Evolutionary conservation across 2,888 invertebrate species (phyloP).

Genomic region (Agrotis segetum): DNA sequence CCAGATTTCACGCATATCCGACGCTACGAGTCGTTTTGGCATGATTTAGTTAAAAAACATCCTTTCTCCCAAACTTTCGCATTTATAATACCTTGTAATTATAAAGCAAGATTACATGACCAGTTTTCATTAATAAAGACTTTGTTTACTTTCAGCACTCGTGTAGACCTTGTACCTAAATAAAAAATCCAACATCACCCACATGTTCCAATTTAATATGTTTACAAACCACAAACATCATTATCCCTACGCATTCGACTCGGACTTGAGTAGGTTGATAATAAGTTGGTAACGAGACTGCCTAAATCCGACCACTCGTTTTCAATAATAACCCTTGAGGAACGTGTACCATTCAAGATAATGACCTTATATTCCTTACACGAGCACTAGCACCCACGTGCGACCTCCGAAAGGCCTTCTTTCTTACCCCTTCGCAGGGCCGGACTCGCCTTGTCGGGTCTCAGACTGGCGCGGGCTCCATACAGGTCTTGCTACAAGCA

Average conservation of each 20-base stretch:
- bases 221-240: constrained; percentile 21
- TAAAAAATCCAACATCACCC: too few relatives aligned
- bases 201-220: background rate
- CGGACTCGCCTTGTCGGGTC: too few relatives aligned
- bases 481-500: too few relatives aligned
- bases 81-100: too few relatives aligned
- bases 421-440: constrained; percentile 23
- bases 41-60: too few relatives aligned
- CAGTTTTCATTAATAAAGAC: background rate
- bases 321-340: constrained; percentile 30
- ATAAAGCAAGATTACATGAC: background rate
- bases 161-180: too few relatives aligned
- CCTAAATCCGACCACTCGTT: constrained; percentile 20
- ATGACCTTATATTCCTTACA: constrained; percentile 57
- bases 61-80: too few relatives aligned
- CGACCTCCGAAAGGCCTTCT: constrained; percentile 51
- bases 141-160: background rate
- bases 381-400: constrained; percentile 59
- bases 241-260: constrained; percentile 16
- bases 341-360: constrained; percentile 49
- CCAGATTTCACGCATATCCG: too few relatives aligned
- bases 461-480: too few relatives aligned
- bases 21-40: too few relatives aligned
- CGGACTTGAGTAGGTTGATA: constrained; percentile 38
- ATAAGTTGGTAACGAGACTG: constrained; percentile 36